A percentile compares a stretch with the other conserved stretches of the same genome.
These are phyloP conservation scores for Brenthis hecate DNA, from an alignment of 2,888 invertebrate genomes.

Conservation along the genomic window DNA sequence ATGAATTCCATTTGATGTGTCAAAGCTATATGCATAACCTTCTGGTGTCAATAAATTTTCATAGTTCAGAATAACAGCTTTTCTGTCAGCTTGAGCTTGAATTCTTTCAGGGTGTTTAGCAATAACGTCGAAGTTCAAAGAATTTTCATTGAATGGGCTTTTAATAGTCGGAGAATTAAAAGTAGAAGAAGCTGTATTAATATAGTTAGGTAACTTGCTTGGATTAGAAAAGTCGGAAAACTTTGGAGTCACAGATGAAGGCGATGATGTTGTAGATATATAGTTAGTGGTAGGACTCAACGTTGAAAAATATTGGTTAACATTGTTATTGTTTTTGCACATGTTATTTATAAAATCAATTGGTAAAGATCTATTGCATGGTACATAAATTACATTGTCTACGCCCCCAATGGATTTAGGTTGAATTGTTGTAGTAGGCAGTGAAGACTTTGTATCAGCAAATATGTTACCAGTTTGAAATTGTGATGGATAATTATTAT, in stretches of 20 bases:
- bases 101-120: slow-evolving; percentile 47
- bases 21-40: slow-evolving; percentile 62
- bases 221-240: not conserved
- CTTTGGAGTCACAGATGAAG: not conserved
- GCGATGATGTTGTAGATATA: not conserved
- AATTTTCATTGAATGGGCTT: not conserved
- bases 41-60: slow-evolving; percentile 58
- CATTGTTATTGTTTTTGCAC: not conserved
- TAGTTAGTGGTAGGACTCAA: not conserved
- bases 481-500: slow-evolving; percentile 5
- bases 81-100: slow-evolving; percentile 57
- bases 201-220: not conserved
- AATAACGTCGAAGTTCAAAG: not conserved
- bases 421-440: not conserved
- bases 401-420: not conserved
- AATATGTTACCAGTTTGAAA: not conserved
- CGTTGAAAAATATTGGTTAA: not conserved
- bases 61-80: slow-evolving; percentile 60
- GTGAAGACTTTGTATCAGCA: not conserved
- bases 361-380: slow-evolving; percentile 5
- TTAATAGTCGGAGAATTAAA: not conserved
- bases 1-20: slow-evolving; percentile 72
- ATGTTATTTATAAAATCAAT: not conserved
- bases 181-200: not conserved
- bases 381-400: not conserved